A percentile compares a stretch with the other conserved stretches of the same genome.
These are phyloP conservation scores for Standfussiana lucernea DNA, from an alignment of 2,888 invertebrate genomes.

Conservation along the genomic window DNA sequence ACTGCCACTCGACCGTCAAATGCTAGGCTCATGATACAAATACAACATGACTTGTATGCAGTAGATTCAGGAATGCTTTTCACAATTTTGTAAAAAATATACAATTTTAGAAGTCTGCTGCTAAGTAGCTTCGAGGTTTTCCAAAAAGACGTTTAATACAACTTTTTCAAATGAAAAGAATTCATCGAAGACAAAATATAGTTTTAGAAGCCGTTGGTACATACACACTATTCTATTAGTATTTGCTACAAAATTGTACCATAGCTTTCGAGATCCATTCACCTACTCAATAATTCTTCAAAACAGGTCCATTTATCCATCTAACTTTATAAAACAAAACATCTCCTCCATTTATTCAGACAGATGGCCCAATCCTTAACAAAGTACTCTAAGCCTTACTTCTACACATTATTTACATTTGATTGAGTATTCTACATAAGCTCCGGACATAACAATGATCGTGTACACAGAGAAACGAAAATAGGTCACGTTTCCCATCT, in stretches of 20 bases:
- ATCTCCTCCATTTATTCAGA: constrained; percentile 44
- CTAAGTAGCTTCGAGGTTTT: not conserved
- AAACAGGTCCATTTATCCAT: constrained; percentile 22
- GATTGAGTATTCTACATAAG: constrained; percentile 61
- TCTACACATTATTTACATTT: constrained; percentile 54
- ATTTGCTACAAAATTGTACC: not conserved
- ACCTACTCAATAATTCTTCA: constrained; percentile 33
- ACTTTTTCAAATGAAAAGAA: not conserved
- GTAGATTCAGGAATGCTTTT: not conserved
- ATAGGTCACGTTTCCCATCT: constrained; percentile 70
- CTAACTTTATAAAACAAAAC: constrained; percentile 18
- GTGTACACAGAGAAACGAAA: constrained; percentile 61
- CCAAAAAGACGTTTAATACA: not conserved
- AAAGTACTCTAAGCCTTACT: constrained; percentile 17
- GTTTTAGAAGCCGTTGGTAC: not conserved
- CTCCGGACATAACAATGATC: constrained; percentile 58
- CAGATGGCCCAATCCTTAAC: constrained; percentile 25
- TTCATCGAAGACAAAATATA: not conserved
- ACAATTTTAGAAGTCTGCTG: not conserved
- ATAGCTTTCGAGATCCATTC: not conserved
- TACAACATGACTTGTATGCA: not conserved
- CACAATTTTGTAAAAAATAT: not conserved
- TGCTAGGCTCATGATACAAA: not conserved
- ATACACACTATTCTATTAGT: too few relatives aligned
- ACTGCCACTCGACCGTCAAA: constrained; percentile 5